Evolutionary conservation across 2,888 invertebrate genomes (phyloP).

Genomic region (Bhutanitis thaidina): DNA sequence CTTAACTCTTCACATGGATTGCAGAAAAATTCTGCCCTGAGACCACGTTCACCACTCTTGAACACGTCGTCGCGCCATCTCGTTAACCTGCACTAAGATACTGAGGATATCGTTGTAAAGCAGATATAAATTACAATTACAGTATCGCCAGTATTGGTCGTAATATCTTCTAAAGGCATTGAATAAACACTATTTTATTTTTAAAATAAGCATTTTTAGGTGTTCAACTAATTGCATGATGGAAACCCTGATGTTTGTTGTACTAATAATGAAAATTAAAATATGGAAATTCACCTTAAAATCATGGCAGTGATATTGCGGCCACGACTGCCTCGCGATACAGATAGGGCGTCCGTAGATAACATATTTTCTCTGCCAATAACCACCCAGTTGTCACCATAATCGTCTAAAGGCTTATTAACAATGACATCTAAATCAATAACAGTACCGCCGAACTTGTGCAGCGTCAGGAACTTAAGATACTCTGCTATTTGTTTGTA

Average conservation of each 20-base stretch:
- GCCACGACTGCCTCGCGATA: conserved; percentile 2
- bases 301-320: conserved; percentile 6
- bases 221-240: too few species aligned
- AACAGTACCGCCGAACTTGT: conserved; percentile 22
- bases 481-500: conserved; percentile 14
- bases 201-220: too few species aligned
- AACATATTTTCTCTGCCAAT: background rate
- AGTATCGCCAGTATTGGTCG: too few species aligned
- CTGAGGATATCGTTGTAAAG: too few species aligned
- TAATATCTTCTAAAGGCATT: too few species aligned
- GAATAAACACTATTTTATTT: too few species aligned
- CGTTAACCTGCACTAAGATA: too few species aligned
- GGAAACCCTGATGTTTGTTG: background rate
- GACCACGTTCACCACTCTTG: too few species aligned
- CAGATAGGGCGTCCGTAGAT: conserved; percentile 17
- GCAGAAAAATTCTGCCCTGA: too few species aligned
- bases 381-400: conserved; percentile 18
- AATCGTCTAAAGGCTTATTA: conserved; percentile 7
- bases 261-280: background rate
- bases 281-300: conserved; percentile 8
- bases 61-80: too few species aligned
- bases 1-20: too few species aligned
- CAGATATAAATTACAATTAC: too few species aligned
- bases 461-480: conserved; percentile 22
- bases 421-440: conserved; percentile 23